A percentile compares a stretch with the other conserved stretches of the same genome.
Conservation (phyloP, 2,888 invertebrate genomes). For the Argyra leucocephala region DNA sequence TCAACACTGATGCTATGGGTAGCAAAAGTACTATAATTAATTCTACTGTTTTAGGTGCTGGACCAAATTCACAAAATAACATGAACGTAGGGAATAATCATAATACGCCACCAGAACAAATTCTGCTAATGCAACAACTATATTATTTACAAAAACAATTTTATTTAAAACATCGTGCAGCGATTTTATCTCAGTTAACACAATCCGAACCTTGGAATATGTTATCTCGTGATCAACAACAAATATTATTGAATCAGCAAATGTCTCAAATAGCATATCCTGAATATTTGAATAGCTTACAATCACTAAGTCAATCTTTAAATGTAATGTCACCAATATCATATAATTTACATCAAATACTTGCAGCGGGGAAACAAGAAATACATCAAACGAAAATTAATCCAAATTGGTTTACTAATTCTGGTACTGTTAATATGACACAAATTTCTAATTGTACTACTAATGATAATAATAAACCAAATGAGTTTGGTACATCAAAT, state of each 20-base stretch:
- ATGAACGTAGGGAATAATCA: neutral
- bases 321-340: constrained; percentile 21
- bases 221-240: constrained; percentile 21
- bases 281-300: constrained; percentile 36
- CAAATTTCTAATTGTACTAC: neutral
- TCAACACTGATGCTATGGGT: constrained; percentile 14
- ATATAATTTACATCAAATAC: constrained; percentile 17
- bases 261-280: constrained; percentile 26
- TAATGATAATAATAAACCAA: neutral
- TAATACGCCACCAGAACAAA: neutral
- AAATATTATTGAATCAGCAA: constrained; percentile 21
- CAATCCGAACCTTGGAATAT: constrained; percentile 20
- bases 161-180: constrained; percentile 15
- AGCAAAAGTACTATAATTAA: neutral
- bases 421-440: neutral
- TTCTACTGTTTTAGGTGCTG: neutral
- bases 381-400: constrained; percentile 11
- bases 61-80: neutral
- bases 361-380: constrained; percentile 14
- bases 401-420: constrained; percentile 6
- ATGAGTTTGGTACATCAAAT: constrained; percentile 7
- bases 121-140: constrained; percentile 12
- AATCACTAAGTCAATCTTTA: constrained; percentile 34
- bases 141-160: constrained; percentile 18
- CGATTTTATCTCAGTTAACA: constrained; percentile 15